Evolutionary conservation across 64 coral and sea anemone genomes (phyloP), one percentile per base, ranked within the genome.

Genomic region (Pachyseris speciosa): DNA sequence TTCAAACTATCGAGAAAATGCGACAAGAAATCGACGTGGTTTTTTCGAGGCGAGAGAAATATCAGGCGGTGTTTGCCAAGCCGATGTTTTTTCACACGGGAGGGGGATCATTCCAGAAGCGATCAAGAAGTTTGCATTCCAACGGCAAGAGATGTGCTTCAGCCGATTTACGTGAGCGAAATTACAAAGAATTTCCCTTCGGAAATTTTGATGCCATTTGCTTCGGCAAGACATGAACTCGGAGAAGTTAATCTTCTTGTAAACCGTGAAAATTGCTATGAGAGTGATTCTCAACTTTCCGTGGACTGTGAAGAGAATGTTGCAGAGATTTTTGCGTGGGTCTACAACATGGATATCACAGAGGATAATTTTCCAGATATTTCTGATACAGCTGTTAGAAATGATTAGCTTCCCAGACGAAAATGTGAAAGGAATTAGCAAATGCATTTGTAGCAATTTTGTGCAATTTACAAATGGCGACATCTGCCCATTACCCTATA

Each of bases 171-270:
- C 53, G 77, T 81, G 2, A 81, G 31, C 9, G 77, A 81, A 34
- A 81, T 81, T 22, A 81, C 77, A 6, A 59, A 36, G 34, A 81
- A 81, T 9, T 81, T 81, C 26, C 77, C 77, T 12, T 61, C 77
- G 11, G 77, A 81, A 81, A 81, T 81, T 81, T 61, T 81, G 22
- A 81, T 81, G 77, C 77, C 77, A 8, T 81, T 81, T 61, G 53
- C 37, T 13, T 81, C 77, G 2, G 77, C 77, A 40, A 81, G 53
- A 61, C 22, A 81, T 1, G 52, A 81, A 61, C 33, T 39, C 0
- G 20, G 53, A 9, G 77, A 81, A 63, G 26, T 81, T n/a, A 81
- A 81, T 61, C 33, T 81, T 61, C 53, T 81, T 58, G 77, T 51
- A 37, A 39, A 81, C 27, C 32, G 11, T 5, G 36, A 58, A 6